These are phyloP conservation scores for Lepidochrysops patricia DNA, from an alignment of 2,888 invertebrate species.

Conservation along the genomic window DNA sequence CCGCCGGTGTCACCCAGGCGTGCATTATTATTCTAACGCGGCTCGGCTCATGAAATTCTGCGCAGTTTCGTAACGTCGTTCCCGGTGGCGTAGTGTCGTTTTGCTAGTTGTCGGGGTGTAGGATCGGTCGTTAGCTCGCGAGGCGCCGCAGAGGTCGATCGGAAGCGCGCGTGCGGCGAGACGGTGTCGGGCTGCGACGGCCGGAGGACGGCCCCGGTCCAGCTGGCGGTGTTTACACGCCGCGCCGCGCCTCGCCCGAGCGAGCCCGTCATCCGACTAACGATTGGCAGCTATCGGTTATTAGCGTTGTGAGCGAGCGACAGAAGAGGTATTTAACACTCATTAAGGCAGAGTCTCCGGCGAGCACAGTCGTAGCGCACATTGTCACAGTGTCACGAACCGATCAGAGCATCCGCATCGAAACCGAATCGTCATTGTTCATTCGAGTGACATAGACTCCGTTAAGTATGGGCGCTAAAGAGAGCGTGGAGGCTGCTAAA, in stretches of 20 bases:
- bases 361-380: constrained; percentile 60
- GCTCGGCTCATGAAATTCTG: constrained; percentile 47
- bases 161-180: constrained; percentile 29
- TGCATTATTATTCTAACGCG: constrained; percentile 39
- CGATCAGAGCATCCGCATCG: constrained; percentile 62
- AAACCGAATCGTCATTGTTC: constrained; percentile 61
- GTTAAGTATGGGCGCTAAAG: constrained; percentile 85
- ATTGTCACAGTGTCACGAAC: constrained; percentile 56
- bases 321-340: constrained; percentile 67
- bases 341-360: constrained; percentile 55
- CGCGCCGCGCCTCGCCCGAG: constrained; percentile 39
- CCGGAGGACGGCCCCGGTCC: constrained; percentile 30
- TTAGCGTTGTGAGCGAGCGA: constrained; percentile 61
- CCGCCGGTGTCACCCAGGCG: constrained; percentile 56
- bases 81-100: constrained; percentile 11
- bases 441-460: constrained; percentile 67
- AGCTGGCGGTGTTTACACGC: constrained; percentile 69
- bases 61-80: constrained; percentile 37
- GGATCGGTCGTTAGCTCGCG: constrained; percentile 27
- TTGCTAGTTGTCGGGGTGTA: not conserved
- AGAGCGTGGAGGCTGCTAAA: constrained; percentile 87
- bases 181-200: constrained; percentile 33
- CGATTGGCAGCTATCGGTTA: constrained; percentile 68
- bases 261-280: constrained; percentile 61
- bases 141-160: constrained; percentile 26